These are phyloP conservation scores for Rhabdornis inornatus DNA, from an alignment of 2,113 vertebrate species.

Conservation along the genomic window DNA sequence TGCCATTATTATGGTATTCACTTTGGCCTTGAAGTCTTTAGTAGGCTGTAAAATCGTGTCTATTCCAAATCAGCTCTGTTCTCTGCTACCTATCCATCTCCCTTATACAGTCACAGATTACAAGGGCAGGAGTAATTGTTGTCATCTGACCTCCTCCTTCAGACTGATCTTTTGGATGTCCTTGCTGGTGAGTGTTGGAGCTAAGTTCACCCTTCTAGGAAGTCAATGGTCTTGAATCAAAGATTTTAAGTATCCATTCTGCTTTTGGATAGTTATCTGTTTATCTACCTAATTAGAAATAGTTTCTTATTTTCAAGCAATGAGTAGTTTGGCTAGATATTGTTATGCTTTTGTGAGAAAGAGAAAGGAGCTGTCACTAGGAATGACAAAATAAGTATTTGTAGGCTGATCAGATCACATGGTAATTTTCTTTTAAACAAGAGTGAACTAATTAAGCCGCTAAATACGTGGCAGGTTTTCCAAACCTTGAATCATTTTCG, in stretches of 20 bases:
- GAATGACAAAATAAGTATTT: not conserved
- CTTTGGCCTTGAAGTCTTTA: constrained; percentile 23
- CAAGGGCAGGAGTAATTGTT: constrained; percentile 1
- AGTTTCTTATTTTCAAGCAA: not conserved
- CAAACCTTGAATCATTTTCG: not conserved
- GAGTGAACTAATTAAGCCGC: not conserved
- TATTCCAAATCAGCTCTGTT: not conserved
- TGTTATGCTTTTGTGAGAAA: not conserved
- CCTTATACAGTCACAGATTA: not conserved
- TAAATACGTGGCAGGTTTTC: not conserved
- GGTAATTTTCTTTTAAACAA: constrained; percentile 4
- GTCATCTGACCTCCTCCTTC: not conserved
- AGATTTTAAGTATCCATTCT: not conserved
- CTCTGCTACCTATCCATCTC: not conserved
- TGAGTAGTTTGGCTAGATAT: not conserved
- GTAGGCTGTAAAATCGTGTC: constrained; percentile 1
- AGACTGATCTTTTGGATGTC: not conserved
- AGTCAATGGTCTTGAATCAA: not conserved
- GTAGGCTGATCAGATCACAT: not conserved
- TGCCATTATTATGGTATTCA: constrained; percentile 17
- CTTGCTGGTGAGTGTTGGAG: not conserved
- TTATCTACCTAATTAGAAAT: not conserved
- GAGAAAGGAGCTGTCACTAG: not conserved
- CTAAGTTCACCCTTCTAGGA: not conserved
- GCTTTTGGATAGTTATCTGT: not conserved